phyloP scores from a whole-genome alignment of 2,113 vertebrate genomes.

The Gavialis gangeticus region DNA sequence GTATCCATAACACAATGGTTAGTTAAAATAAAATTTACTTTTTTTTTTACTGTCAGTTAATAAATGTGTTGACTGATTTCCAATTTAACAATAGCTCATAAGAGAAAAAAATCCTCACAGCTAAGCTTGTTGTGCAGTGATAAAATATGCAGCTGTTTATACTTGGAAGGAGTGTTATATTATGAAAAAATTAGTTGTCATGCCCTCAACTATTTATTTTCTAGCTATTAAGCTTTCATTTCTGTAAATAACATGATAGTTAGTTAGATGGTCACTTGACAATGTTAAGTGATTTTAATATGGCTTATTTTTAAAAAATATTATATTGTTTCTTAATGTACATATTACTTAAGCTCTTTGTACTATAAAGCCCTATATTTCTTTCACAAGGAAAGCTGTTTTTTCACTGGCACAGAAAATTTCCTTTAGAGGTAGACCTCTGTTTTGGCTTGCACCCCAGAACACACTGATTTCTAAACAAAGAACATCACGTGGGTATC shows the following conservation, averaged over 20 bases:
- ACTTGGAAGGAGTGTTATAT: not conserved
- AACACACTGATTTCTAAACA: conserved; percentile 50
- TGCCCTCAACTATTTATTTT: not conserved
- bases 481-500: conserved; percentile 34
- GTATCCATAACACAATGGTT: too few species aligned
- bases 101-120: not conserved
- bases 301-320: not conserved
- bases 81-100: not conserved
- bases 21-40: too few species aligned
- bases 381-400: conserved; percentile 28
- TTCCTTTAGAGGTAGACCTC: conserved; percentile 46
- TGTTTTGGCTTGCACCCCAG: conserved; percentile 58
- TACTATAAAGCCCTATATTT: conserved; percentile 11
- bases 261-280: not conserved
- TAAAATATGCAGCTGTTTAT: not conserved
- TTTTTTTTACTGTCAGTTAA: not conserved
- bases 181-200: not conserved
- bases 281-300: not conserved
- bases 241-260: not conserved
- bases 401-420: conserved; percentile 24
- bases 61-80: not conserved
- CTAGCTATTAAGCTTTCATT: not conserved
- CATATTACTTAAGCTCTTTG: not conserved
- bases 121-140: not conserved
- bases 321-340: not conserved